Evolutionary conservation across 2,888 invertebrate genomes (phyloP).

Genomic region (Melanchra persicariae): DNA sequence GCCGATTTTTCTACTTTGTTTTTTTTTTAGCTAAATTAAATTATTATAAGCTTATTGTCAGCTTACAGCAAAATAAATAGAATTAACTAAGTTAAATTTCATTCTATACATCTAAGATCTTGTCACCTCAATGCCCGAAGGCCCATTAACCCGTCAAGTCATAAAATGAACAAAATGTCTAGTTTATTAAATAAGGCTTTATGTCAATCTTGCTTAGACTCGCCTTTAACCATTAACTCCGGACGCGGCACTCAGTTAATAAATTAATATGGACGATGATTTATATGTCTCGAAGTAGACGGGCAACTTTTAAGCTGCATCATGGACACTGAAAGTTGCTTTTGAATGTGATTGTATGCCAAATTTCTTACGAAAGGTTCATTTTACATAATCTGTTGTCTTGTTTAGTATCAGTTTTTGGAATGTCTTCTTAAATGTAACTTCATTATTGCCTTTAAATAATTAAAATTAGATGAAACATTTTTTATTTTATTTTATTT

Average conservation of each 20-base stretch:
- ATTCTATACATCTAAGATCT: background rate
- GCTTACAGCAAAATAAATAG: background rate
- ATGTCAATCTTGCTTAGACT: conserved; percentile 47
- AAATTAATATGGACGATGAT: conserved; percentile 59
- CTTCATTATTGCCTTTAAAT: background rate
- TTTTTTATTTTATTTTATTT: no score
- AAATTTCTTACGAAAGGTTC: no score
- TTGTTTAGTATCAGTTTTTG: background rate
- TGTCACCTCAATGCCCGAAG: conserved; percentile 17
- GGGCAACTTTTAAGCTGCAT: conserved; percentile 2
- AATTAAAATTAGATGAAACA: no score
- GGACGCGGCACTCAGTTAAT: conserved; percentile 15
- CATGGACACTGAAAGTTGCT: background rate
- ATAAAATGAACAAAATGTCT: conserved; percentile 36
- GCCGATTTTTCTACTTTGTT: no score
- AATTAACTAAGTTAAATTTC: background rate
- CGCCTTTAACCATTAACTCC: conserved; percentile 38
- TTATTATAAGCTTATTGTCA: no score
- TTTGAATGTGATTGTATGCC: background rate
- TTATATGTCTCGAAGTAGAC: conserved; percentile 19
- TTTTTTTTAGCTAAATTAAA: no score
- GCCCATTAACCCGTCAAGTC: conserved; percentile 40
- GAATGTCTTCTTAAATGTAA: background rate
- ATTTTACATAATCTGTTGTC: no score
- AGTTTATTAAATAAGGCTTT: conserved; percentile 46